Conservation (phyloP, 2,797 vertebrate genomes). For the Decapterus maruadsi region DNA sequence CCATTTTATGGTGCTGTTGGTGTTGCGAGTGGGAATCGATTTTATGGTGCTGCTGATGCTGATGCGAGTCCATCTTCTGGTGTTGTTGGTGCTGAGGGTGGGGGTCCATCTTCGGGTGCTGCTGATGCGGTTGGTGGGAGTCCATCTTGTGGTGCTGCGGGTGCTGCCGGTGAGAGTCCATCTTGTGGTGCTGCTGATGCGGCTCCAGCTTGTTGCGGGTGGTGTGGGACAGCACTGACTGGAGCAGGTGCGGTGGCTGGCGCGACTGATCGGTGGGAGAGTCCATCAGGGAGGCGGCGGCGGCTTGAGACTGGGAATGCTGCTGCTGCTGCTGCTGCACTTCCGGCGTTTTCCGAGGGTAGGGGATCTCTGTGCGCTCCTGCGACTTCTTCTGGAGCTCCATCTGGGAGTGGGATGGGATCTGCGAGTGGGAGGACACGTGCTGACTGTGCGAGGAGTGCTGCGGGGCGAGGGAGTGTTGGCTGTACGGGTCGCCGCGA, state of each 20-base stretch:
- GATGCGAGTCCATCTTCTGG: slow-evolving; percentile 75
- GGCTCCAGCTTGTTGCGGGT: slow-evolving; percentile 84
- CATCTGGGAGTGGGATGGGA: slow-evolving; percentile 86
- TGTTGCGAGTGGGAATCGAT: slow-evolving; percentile 68
- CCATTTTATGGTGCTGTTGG: slow-evolving; percentile 77
- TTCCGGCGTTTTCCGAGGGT: slow-evolving; percentile 86
- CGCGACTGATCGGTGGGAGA: slow-evolving; percentile 88
- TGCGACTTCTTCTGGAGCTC: slow-evolving; percentile 91
- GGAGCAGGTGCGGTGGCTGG: slow-evolving; percentile 85
- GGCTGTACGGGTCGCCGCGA: slow-evolving; percentile 84
- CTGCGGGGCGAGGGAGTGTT: slow-evolving; percentile 82
- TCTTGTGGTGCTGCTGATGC: slow-evolving; percentile 80
- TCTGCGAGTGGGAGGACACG: slow-evolving; percentile 82
- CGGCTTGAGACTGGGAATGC: slow-evolving; percentile 83
- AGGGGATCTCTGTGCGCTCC: slow-evolving; percentile 87
- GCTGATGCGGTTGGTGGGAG: slow-evolving; percentile 71
- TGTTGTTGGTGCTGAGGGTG: slow-evolving; percentile 75
- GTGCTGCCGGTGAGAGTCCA: slow-evolving; percentile 79
- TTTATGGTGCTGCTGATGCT: slow-evolving; percentile 75
- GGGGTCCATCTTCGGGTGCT: slow-evolving; percentile 79
- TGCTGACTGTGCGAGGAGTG: slow-evolving; percentile 88
- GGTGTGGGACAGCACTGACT: slow-evolving; percentile 93
- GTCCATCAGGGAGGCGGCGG: slow-evolving; percentile 85
- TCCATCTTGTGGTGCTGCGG: slow-evolving; percentile 79
- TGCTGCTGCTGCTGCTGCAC: slow-evolving; percentile 72